A percentile compares a stretch with the other conserved stretches of the same genome.
Conservation (phyloP, 2,888 invertebrate genomes). For the Elegia similella region DNA sequence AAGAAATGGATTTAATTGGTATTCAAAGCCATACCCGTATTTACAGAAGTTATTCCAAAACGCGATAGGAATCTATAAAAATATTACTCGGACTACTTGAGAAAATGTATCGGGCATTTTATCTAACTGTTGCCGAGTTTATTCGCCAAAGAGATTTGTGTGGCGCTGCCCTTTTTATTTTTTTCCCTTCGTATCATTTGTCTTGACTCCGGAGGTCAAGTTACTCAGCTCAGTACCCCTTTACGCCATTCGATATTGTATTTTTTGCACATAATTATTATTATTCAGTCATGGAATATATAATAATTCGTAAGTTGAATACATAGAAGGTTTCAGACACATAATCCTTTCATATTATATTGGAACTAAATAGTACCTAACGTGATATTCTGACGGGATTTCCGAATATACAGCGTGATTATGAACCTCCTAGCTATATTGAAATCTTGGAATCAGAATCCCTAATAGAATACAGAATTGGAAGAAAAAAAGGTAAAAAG, state of each 20-base stretch:
- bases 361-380: too few species aligned
- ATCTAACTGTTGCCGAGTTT: conserved; percentile 6
- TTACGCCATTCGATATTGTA: conserved; percentile 10
- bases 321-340: too few species aligned
- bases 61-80: not conserved
- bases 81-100: not conserved
- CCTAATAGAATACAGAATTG: too few species aligned
- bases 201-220: conserved; percentile 17
- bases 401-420: too few species aligned
- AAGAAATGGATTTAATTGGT: not conserved
- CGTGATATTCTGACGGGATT: too few species aligned
- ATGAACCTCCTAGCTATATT: too few species aligned
- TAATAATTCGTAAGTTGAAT: too few species aligned
- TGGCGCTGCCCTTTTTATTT: conserved; percentile 4
- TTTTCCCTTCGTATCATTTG: conserved; percentile 9
- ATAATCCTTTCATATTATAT: too few species aligned
- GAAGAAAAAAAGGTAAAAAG: too few species aligned
- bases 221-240: conserved; percentile 11
- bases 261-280: too few species aligned
- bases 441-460: too few species aligned
- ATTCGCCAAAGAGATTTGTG: conserved; percentile 13
- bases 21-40: not conserved
- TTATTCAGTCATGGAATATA: too few species aligned
- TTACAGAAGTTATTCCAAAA: not conserved
- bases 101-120: conserved; percentile 10